phyloP scores from a whole-genome alignment of 30 jellyfish, hydroid and myxozoan genomes.

The Mastigias papua region DNA sequence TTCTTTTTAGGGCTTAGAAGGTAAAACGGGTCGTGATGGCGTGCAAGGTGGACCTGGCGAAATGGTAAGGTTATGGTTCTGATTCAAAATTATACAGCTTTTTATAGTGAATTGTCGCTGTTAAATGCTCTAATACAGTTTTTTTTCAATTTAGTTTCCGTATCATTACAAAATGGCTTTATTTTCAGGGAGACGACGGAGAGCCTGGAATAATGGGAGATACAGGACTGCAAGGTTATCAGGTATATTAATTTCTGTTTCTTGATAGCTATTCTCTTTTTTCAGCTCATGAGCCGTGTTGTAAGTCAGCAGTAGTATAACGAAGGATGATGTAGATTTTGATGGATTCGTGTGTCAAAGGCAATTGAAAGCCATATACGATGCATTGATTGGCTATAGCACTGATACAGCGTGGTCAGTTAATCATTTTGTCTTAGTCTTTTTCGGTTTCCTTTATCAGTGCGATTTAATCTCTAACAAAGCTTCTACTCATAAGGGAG shows the following conservation, averaged over 20 bases:
- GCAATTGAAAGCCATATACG: too few relatives aligned
- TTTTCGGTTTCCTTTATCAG: too few relatives aligned
- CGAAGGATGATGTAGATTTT: too few relatives aligned
- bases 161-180: neutral
- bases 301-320: too few relatives aligned
- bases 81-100: neutral
- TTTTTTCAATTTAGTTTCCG: neutral
- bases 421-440: too few relatives aligned
- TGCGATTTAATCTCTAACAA: too few relatives aligned
- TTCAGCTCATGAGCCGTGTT: too few relatives aligned
- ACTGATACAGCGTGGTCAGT: too few relatives aligned
- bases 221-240: conserved; percentile 46
- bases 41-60: conserved; percentile 57
- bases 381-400: too few relatives aligned
- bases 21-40: conserved; percentile 60
- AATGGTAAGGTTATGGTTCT: conserved; percentile 2
- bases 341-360: too few relatives aligned
- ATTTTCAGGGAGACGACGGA: conserved; percentile 62
- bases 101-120: neutral
- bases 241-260: neutral
- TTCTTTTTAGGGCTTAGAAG: conserved; percentile 44
- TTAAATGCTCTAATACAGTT: too few relatives aligned
- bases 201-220: conserved; percentile 57
- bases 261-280: neutral
- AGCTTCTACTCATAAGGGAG: too few relatives aligned